Percentiles rank a stretch among this genome's conserved stretches.
phyloP scores from a whole-genome alignment of 2,797 vertebrate species.

The Podargus strigoides region DNA sequence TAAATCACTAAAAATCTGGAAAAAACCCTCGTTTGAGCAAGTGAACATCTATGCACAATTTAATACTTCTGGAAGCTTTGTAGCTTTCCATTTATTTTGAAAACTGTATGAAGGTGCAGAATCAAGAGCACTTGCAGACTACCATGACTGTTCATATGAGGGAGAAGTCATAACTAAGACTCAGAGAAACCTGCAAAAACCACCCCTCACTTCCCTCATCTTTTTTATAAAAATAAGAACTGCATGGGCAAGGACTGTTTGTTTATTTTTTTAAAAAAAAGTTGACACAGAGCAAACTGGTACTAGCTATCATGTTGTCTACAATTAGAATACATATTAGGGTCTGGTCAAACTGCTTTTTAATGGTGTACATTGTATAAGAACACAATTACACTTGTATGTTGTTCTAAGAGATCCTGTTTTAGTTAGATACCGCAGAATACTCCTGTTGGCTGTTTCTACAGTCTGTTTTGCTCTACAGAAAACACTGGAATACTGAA shows the following conservation, averaged over 20 bases:
- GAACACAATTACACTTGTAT: not conserved
- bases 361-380: not conserved
- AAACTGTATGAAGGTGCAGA: not conserved
- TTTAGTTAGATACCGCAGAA: not conserved
- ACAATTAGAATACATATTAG: not conserved
- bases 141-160: not conserved
- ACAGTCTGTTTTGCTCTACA: not conserved
- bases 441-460: not conserved
- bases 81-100: not conserved
- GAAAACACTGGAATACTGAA: not conserved
- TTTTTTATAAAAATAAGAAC: not conserved
- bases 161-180: not conserved
- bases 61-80: not conserved
- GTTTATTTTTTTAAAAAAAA: no score
- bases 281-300: not conserved
- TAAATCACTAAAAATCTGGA: not conserved
- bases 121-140: not conserved
- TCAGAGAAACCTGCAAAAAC: not conserved
- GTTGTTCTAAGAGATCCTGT: not conserved
- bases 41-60: not conserved
- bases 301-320: not conserved
- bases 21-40: not conserved
- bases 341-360: not conserved
- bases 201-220: rapidly evolving
- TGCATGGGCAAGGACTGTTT: no score